These are phyloP conservation scores for Syndactyla subalaris DNA, from an alignment of 2,797 vertebrate species.

Conservation along the genomic window DNA sequence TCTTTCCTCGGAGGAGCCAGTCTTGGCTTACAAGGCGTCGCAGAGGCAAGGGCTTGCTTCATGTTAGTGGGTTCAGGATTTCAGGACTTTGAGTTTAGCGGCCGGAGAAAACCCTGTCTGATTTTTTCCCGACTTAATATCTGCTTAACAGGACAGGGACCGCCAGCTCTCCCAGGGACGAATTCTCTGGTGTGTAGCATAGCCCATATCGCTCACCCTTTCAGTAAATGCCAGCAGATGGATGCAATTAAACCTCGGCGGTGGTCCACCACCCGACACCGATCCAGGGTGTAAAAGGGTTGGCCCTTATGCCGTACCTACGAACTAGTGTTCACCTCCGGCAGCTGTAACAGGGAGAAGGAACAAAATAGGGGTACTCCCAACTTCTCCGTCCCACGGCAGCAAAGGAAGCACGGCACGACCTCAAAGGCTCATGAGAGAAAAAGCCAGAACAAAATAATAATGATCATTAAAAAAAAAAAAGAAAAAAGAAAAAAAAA, in stretches of 20 bases:
- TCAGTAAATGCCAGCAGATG: constrained; percentile 4
- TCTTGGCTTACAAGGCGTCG: not conserved
- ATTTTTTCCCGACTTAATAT: not conserved
- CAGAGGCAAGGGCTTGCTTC: not conserved
- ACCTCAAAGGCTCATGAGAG: not conserved
- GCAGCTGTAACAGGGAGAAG: not conserved
- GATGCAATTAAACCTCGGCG: not conserved
- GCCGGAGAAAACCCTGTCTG: not conserved
- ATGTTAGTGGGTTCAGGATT: not conserved
- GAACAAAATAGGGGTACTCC: not conserved
- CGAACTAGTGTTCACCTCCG: not conserved
- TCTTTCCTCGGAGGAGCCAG: not conserved
- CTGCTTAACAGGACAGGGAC: not conserved
- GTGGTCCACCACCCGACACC: not conserved
- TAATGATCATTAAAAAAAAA: too few species aligned
- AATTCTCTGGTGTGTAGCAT: not conserved
- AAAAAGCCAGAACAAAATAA: not conserved
- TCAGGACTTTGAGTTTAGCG: not conserved
- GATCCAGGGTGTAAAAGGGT: not conserved
- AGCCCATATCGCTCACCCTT: not conserved
- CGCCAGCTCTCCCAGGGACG: not conserved
- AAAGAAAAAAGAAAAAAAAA: too few species aligned
- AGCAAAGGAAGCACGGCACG: not conserved
- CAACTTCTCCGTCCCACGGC: not conserved
- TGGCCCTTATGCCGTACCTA: not conserved